Evolutionary conservation across 2,113 vertebrate species (phyloP).

Genomic region (Petrocephalus zakoni): DNA sequence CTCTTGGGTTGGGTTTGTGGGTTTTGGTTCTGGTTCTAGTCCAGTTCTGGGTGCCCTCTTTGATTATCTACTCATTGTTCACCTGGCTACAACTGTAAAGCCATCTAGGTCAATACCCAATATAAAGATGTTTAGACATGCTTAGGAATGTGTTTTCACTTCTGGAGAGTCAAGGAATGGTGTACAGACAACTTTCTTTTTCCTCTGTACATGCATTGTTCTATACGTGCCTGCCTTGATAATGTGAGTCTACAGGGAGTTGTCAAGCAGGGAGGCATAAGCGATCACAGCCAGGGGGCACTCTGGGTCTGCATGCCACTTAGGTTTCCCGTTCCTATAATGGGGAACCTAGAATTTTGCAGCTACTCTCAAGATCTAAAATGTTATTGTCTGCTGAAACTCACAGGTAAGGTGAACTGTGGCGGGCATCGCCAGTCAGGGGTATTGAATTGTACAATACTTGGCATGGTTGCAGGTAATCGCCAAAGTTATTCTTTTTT

Average conservation of each 20-base stretch:
- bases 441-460: neutral
- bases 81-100: neutral
- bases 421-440: neutral
- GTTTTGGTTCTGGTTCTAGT: neutral
- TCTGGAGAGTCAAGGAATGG: conserved; percentile 19
- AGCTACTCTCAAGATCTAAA: neutral
- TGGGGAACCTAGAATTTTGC: too few species aligned
- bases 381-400: neutral
- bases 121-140: conserved; percentile 29
- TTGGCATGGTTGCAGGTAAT: too few species aligned
- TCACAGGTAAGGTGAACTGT: neutral
- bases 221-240: neutral
- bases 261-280: neutral
- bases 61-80: neutral
- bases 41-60: neutral
- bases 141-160: conserved; percentile 13
- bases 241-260: neutral
- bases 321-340: neutral
- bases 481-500: neutral
- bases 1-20: neutral
- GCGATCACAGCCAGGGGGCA: neutral
- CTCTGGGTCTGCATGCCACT: too few species aligned
- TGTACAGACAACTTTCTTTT: neutral
- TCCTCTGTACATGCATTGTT: neutral
- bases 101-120: conserved; percentile 15